These are phyloP conservation scores for Allolobophora icterica DNA, from an alignment of 2,888 invertebrate species.

Conservation along the genomic window DNA sequence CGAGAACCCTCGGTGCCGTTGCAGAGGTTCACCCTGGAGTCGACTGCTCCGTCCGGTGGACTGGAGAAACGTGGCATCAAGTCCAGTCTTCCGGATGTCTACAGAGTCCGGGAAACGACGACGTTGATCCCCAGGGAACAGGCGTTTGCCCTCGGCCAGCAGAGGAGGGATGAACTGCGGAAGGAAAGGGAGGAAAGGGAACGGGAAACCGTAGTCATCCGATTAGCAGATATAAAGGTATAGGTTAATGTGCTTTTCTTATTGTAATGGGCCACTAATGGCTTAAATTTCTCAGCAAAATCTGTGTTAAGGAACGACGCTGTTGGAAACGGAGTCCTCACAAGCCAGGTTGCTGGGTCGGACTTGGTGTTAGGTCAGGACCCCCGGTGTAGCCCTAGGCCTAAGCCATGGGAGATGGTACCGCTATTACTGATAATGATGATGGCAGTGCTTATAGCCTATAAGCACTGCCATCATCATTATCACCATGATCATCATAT, in stretches of 20 bases:
- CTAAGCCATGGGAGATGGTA: no score
- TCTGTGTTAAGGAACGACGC: no score
- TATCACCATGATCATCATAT: no score
- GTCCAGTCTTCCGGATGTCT: slow-evolving; percentile 83
- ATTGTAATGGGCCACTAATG: no score
- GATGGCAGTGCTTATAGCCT: no score
- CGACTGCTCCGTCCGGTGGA: not conserved
- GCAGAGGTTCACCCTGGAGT: slow-evolving; percentile 29
- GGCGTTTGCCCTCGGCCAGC: slow-evolving; percentile 89
- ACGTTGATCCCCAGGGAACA: slow-evolving; percentile 90
- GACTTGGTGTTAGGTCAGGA: no score
- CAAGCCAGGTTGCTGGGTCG: no score
- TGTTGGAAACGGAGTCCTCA: no score
- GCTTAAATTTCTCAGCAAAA: not conserved
- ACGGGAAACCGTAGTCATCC: slow-evolving; percentile 61
- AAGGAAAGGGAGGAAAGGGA: slow-evolving; percentile 76
- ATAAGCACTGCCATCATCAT: no score
- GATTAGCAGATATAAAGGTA: slow-evolving; percentile 64
- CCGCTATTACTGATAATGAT: no score
- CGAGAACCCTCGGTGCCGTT: not conserved
- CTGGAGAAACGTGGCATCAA: not conserved
- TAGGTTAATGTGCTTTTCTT: slow-evolving; percentile 13
- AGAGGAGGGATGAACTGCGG: slow-evolving; percentile 90
- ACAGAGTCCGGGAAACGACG: slow-evolving; percentile 82
- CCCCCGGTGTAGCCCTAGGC: no score